phyloP scores from a whole-genome alignment of 2,797 vertebrate genomes.

The Vireo griseus region DNA sequence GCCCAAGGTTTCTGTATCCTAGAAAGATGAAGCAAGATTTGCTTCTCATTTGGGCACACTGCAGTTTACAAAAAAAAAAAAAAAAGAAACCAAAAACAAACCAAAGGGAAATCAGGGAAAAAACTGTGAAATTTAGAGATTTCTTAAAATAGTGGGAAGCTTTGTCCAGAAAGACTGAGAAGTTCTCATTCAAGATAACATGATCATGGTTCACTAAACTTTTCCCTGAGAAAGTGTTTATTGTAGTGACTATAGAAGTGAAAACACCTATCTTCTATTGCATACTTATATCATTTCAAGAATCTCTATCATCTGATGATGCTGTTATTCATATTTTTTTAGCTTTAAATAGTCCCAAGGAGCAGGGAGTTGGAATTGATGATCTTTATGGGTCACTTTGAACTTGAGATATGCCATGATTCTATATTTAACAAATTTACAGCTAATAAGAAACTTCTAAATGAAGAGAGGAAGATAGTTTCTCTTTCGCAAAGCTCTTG shows the following conservation, averaged over 20 bases:
- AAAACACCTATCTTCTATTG: neutral
- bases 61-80: neutral
- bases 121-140: neutral
- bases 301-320: fast-evolving
- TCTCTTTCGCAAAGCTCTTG: neutral
- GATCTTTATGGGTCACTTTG: neutral
- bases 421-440: neutral
- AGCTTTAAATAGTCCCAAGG: neutral
- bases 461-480: neutral
- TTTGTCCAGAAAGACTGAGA: neutral
- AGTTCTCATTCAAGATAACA: neutral
- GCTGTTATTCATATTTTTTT: neutral
- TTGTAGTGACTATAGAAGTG: neutral
- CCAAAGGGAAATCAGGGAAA: neutral
- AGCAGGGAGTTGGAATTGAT: neutral
- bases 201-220: neutral
- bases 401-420: neutral
- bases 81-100: neutral
- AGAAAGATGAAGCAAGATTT: neutral
- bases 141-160: neutral
- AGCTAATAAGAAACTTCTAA: neutral
- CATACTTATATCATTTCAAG: neutral
- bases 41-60: neutral
- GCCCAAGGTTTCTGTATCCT: neutral
- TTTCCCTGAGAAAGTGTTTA: neutral